These are phyloP conservation scores for Odontamblyopus rebecca DNA, from an alignment of 2,797 vertebrate species.

Conservation along the genomic window DNA sequence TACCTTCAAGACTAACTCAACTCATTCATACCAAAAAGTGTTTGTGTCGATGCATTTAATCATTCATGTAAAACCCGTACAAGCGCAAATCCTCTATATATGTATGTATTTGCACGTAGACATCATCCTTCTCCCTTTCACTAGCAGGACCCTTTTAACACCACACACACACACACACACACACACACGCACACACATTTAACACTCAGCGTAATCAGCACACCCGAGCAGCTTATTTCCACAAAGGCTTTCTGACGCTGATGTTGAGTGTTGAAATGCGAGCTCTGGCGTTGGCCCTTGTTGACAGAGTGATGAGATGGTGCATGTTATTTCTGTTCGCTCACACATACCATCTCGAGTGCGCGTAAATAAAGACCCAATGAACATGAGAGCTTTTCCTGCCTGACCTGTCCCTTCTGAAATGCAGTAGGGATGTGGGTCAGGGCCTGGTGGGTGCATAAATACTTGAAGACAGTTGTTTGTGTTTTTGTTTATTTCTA, in stretches of 20 bases:
- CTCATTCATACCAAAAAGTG: too few species aligned
- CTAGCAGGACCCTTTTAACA: conserved; percentile 62
- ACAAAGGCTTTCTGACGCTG: conserved; percentile 54
- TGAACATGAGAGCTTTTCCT: conserved; percentile 43
- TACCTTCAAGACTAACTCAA: too few species aligned
- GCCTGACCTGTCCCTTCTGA: conserved; percentile 46
- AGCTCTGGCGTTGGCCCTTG: conserved; percentile 30
- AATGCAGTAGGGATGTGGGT: conserved; percentile 56
- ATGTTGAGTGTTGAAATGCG: conserved; percentile 52
- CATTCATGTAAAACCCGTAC: conserved; percentile 50
- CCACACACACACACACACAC: conserved; percentile 7
- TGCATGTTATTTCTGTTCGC: conserved; percentile 62
- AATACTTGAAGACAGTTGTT: conserved; percentile 36
- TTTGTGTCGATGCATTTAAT: conserved; percentile 11
- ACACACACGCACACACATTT: neutral
- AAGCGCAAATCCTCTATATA: conserved; percentile 42
- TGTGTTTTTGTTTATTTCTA: conserved; percentile 34
- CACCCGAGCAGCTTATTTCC: conserved; percentile 65
- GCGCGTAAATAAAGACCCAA: conserved; percentile 56
- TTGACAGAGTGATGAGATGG: conserved; percentile 62
- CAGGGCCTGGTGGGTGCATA: conserved; percentile 41
- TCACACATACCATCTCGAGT: conserved; percentile 20
- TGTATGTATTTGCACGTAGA: conserved; percentile 55
- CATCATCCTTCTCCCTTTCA: conserved; percentile 62
- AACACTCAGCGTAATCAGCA: conserved; percentile 42